Conservation (phyloP, 1,140 invertebrate genomes). For the Euura lappo region DNA sequence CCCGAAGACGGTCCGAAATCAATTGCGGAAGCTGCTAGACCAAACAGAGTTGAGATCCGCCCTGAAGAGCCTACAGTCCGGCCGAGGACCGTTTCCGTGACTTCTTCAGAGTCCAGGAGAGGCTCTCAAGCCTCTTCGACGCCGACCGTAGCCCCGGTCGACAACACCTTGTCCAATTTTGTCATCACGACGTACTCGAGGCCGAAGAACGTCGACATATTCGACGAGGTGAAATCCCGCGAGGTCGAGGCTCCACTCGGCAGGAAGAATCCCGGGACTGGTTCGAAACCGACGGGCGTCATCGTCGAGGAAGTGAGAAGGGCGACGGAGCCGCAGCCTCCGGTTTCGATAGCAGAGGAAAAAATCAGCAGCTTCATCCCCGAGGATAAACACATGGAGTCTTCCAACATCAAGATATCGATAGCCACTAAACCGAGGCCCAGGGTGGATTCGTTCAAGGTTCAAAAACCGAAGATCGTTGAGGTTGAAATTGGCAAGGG, state of each 20-base stretch:
- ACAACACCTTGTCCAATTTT: conserved; percentile 56
- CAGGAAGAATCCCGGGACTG: neutral
- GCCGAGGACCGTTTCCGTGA: neutral
- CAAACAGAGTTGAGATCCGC: neutral
- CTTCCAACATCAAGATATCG: neutral
- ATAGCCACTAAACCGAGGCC: neutral
- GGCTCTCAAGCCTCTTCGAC: conserved; percentile 13
- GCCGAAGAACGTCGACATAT: conserved; percentile 51
- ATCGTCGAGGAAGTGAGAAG: too few relatives aligned
- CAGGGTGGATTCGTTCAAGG: neutral
- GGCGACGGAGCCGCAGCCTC: too few relatives aligned
- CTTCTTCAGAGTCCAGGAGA: conserved; percentile 15
- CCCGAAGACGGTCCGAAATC: neutral
- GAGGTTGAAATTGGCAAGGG: neutral
- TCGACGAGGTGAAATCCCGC: conserved; percentile 35
- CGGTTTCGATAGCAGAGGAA: too few relatives aligned
- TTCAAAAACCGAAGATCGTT: neutral
- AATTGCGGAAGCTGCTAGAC: neutral
- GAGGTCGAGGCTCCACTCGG: conserved; percentile 1
- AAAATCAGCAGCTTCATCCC: too few relatives aligned
- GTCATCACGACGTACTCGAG: conserved; percentile 55
- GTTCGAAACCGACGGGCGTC: too few relatives aligned
- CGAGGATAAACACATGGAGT: too few relatives aligned
- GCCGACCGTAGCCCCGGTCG: conserved; percentile 44
- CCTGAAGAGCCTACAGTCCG: neutral